These are phyloP conservation scores for Phania funesta DNA, from an alignment of 2,888 invertebrate species.

Conservation along the genomic window DNA sequence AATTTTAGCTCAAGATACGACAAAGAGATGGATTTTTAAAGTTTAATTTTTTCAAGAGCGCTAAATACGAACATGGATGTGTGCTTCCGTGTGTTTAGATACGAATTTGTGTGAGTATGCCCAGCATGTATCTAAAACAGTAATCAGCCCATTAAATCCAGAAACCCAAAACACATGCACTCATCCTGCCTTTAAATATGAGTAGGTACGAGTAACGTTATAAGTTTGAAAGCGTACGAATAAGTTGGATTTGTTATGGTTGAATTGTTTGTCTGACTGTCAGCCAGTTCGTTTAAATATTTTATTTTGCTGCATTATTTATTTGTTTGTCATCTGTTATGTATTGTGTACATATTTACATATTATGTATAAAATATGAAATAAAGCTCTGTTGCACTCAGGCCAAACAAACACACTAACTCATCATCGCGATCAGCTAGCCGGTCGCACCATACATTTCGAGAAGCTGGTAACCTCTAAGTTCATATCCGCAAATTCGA, in stretches of 20 bases:
- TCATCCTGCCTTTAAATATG: conserved; percentile 25
- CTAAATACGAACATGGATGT: too few relatives aligned
- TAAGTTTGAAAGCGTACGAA: not conserved
- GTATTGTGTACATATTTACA: conserved; percentile 5
- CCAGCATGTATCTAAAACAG: too few relatives aligned
- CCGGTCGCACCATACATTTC: too few relatives aligned
- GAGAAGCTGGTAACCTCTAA: too few relatives aligned
- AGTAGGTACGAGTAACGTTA: not conserved
- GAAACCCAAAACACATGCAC: conserved; percentile 29
- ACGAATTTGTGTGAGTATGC: too few relatives aligned
- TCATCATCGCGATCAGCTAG: too few relatives aligned
- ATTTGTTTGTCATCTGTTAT: conserved; percentile 65
- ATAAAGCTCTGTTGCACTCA: conserved; percentile 29
- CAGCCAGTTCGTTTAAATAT: conserved; percentile 52
- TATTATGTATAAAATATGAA: not conserved
- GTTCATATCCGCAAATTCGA: too few relatives aligned
- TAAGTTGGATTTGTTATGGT: conserved; percentile 23
- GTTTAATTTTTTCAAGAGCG: too few relatives aligned
- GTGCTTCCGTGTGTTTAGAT: too few relatives aligned
- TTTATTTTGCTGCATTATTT: conserved; percentile 57
- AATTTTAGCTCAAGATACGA: too few relatives aligned
- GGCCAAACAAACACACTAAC: conserved; percentile 31
- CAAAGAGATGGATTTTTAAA: too few relatives aligned
- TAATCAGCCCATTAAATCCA: too few relatives aligned
- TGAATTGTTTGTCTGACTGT: conserved; percentile 44